Conservation (phyloP, 2,888 invertebrate genomes). For the Lomographa bimaculata region DNA sequence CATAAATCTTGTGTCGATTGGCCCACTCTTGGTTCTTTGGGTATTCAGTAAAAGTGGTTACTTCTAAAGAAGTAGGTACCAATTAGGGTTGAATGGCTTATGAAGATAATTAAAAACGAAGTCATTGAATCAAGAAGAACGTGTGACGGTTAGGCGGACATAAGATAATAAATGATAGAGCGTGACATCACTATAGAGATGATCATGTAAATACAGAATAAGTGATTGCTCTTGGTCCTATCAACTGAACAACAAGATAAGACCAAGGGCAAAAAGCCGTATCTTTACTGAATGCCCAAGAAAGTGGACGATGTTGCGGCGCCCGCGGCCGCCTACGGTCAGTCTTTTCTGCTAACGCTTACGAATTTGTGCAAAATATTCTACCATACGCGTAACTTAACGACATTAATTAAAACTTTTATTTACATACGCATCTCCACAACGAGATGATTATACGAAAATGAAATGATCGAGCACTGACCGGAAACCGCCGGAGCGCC, state of each 20-base stretch:
- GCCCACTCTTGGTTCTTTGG: constrained; percentile 53
- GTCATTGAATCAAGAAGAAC: constrained; percentile 6
- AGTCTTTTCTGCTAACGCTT: constrained; percentile 80
- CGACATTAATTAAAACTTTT: constrained; percentile 58
- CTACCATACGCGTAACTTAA: constrained; percentile 77
- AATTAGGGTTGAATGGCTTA: no score
- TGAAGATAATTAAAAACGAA: no score
- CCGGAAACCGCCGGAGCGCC: constrained; percentile 78
- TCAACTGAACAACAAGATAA: background rate
- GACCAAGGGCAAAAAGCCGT: background rate
- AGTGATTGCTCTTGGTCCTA: no score
- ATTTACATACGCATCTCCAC: constrained; percentile 70
- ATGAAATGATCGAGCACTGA: constrained; percentile 75
- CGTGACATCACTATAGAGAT: background rate
- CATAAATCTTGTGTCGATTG: constrained; percentile 66
- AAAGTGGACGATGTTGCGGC: constrained; percentile 60
- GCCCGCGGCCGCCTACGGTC: constrained; percentile 79
- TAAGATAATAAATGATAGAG: constrained; percentile 9
- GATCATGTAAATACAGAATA: no score
- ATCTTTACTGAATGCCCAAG: constrained; percentile 60
- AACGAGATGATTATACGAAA: constrained; percentile 54
- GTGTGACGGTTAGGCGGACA: constrained; percentile 19
- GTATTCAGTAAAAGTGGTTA: constrained; percentile 62
- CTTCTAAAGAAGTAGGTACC: background rate
- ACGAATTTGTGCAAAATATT: constrained; percentile 83